phyloP scores from a whole-genome alignment of 2,888 invertebrate genomes.

The Graphium colonna region DNA sequence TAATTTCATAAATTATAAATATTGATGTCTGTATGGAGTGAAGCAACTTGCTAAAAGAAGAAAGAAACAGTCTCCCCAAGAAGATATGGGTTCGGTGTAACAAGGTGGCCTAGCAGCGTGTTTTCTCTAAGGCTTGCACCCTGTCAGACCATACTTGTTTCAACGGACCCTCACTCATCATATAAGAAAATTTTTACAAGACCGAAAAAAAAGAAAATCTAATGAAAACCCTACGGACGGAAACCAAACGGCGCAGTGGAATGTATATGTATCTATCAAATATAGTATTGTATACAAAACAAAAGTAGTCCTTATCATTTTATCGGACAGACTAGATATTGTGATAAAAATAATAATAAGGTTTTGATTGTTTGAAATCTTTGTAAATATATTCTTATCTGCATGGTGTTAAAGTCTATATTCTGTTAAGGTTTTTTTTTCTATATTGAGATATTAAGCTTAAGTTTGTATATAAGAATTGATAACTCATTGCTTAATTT shows the following conservation, averaged over 20 bases:
- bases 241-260: not conserved
- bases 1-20: no score
- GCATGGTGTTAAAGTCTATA: no score
- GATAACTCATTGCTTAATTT: no score
- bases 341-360: conserved; percentile 5
- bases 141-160: conserved; percentile 82
- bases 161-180: conserved; percentile 49
- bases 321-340: conserved; percentile 1
- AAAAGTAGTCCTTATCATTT: no score
- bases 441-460: no score
- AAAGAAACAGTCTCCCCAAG: conserved; percentile 20
- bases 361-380: not conserved
- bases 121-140: conserved; percentile 78
- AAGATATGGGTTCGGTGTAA: conserved; percentile 51
- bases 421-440: no score
- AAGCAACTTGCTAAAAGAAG: not conserved
- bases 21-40: no score
- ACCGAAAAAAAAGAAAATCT: not conserved
- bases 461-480: no score
- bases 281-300: not conserved
- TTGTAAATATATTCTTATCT: no score
- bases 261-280: no score
- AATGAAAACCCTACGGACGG: not conserved
- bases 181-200: conserved; percentile 21
- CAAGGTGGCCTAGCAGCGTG: conserved; percentile 82